Percentiles rank a stretch among this genome's conserved stretches.
Conservation (phyloP, 2,797 vertebrate genomes). For the Peromyscus attwateri region DNA sequence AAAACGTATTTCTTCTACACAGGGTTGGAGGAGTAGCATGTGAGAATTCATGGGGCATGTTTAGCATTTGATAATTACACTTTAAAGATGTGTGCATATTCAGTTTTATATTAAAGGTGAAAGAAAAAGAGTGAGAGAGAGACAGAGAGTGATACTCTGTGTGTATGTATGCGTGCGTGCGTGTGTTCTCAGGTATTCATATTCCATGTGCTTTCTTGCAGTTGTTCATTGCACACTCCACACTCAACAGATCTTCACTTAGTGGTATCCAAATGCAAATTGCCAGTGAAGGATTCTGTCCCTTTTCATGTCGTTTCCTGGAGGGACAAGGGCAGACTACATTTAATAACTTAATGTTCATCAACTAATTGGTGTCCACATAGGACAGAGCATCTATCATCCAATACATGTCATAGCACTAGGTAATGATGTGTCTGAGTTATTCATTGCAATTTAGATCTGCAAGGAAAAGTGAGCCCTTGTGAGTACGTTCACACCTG, state of each 20-base stretch:
- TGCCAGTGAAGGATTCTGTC: not conserved
- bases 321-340: not conserved
- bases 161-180: not conserved
- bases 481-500: not conserved
- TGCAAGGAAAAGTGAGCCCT: conserved; percentile 18
- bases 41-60: fast-evolving
- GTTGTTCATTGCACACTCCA: not conserved
- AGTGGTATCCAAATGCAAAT: not conserved
- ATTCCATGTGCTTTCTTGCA: not conserved
- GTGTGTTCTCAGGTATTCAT: fast-evolving
- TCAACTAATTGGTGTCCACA: conserved; percentile 8
- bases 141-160: not conserved
- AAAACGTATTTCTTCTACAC: not conserved
- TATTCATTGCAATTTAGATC: conserved; percentile 43
- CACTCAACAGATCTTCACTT: not conserved
- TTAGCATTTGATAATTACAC: not conserved
- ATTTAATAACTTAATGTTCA: conserved; percentile 61
- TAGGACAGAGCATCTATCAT: conserved; percentile 1
- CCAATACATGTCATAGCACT: conserved; percentile 12
- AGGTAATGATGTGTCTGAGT: not conserved
- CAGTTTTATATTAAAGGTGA: not conserved
- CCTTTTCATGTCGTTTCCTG: not conserved
- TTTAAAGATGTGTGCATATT: not conserved
- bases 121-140: not conserved
- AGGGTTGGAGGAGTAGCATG: not conserved